phyloP scores from a whole-genome alignment of 2,113 vertebrate genomes.

The Passer domesticus region DNA sequence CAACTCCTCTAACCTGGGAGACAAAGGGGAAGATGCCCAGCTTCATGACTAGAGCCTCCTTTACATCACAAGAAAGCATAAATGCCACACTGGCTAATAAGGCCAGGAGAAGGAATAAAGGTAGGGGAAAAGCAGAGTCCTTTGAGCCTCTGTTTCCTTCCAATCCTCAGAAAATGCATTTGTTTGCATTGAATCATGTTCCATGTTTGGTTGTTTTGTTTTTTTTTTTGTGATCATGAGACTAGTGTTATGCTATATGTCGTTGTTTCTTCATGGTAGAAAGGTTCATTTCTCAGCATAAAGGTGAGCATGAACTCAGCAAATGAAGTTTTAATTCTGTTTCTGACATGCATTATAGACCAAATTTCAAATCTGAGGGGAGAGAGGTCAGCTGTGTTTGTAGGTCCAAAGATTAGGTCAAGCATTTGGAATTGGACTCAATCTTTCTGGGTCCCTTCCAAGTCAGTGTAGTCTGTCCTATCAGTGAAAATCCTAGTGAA shows the following conservation, averaged over 20 bases:
- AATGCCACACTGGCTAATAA: not conserved
- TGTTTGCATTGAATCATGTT: not conserved
- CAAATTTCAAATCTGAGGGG: not conserved
- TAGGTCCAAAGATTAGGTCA: slow-evolving; percentile 8
- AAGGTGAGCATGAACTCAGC: not conserved
- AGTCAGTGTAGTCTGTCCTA: not conserved
- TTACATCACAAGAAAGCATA: not conserved
- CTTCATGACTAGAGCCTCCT: not conserved
- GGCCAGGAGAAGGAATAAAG: not conserved
- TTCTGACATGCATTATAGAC: not conserved
- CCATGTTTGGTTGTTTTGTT: not conserved
- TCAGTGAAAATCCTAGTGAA: not conserved
- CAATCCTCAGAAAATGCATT: not conserved
- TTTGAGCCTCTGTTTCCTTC: not conserved
- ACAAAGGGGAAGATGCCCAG: not conserved
- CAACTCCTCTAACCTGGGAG: not conserved
- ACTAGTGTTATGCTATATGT: not conserved
- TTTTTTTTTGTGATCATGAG: not conserved
- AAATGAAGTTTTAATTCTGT: not conserved
- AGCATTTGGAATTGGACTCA: not conserved
- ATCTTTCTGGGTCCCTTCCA: not conserved
- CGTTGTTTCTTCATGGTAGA: not conserved
- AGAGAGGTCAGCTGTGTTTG: slow-evolving; percentile 9
- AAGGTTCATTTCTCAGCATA: not conserved
- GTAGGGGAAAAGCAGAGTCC: not conserved